phyloP scores from a whole-genome alignment of 2,888 invertebrate genomes.

The Hanleya hanleyi region DNA sequence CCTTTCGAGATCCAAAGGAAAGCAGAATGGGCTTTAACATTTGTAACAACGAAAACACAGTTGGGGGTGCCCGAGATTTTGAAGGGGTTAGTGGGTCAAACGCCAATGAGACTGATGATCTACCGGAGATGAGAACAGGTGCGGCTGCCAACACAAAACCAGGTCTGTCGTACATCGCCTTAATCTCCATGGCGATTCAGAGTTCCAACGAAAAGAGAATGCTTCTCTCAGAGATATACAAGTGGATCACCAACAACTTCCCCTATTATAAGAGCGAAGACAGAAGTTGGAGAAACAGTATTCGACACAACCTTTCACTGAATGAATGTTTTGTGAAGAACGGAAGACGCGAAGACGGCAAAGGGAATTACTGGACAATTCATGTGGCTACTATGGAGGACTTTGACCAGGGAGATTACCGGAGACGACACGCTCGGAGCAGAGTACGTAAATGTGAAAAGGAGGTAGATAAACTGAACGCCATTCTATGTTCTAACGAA shows the following conservation, averaged over 20 bases:
- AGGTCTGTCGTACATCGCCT: slow-evolving; percentile 34
- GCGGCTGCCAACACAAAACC: slow-evolving; percentile 21
- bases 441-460: slow-evolving; percentile 4
- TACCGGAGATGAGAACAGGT: neutral
- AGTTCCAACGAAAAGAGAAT: slow-evolving; percentile 16
- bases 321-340: slow-evolving; percentile 46
- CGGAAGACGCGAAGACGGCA: slow-evolving; percentile 31
- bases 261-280: slow-evolving; percentile 32
- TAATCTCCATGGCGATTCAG: slow-evolving; percentile 39
- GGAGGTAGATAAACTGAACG: neutral
- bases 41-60: too few species aligned
- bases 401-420: slow-evolving; percentile 40
- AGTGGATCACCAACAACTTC: slow-evolving; percentile 34
- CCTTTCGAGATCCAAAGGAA: too few species aligned
- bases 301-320: slow-evolving; percentile 43
- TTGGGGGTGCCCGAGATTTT: too few species aligned
- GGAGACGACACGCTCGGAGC: slow-evolving; percentile 30
- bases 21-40: too few species aligned
- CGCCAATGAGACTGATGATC: too few species aligned
- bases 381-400: slow-evolving; percentile 39
- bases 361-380: slow-evolving; percentile 42
- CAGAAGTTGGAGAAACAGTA: slow-evolving; percentile 39
- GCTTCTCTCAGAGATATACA: slow-evolving; percentile 36
- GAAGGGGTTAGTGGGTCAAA: too few species aligned
- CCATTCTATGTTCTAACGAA: neutral